phyloP scores from a whole-genome alignment of 2,797 vertebrate species.

The Myiotriccus ornatus region DNA sequence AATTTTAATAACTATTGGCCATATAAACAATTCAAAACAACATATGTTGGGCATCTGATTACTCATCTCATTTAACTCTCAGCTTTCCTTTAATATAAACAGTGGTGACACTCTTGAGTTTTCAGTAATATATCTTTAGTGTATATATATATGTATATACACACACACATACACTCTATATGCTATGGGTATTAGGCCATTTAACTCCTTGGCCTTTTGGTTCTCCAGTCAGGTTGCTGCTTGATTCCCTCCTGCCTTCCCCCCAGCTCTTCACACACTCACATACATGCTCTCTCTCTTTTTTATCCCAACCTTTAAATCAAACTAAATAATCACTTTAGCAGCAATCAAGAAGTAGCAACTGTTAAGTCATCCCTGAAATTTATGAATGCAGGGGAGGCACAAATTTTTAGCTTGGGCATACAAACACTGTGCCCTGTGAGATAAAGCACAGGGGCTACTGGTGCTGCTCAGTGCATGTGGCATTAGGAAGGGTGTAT shows the following conservation, averaged over 20 bases:
- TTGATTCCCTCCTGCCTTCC: background rate
- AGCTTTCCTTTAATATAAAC: constrained; percentile 73
- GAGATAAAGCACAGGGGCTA: background rate
- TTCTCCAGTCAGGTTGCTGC: background rate
- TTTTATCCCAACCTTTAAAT: background rate
- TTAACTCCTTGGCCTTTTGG: background rate
- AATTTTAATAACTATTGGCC: constrained; percentile 77
- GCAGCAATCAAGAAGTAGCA: background rate
- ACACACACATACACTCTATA: background rate
- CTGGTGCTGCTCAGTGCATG: rapidly evolving
- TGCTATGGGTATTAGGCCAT: background rate
- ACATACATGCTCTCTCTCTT: background rate
- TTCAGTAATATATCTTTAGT: constrained; percentile 30
- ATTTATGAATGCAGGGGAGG: background rate
- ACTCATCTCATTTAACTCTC: constrained; percentile 76
- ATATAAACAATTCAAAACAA: constrained; percentile 78
- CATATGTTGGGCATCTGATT: constrained; percentile 77
- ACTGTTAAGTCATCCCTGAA: background rate
- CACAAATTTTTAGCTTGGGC: background rate
- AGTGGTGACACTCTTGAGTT: constrained; percentile 51
- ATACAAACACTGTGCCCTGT: rapidly evolving
- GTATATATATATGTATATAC: constrained; percentile 13
- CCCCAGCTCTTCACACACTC: background rate
- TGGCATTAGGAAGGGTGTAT: rapidly evolving
- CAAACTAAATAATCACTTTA: background rate